A percentile compares a stretch with the other conserved stretches of the same genome.
phyloP scores from a whole-genome alignment of 1,140 invertebrate species.

The Drosophila mauritiana region DNA sequence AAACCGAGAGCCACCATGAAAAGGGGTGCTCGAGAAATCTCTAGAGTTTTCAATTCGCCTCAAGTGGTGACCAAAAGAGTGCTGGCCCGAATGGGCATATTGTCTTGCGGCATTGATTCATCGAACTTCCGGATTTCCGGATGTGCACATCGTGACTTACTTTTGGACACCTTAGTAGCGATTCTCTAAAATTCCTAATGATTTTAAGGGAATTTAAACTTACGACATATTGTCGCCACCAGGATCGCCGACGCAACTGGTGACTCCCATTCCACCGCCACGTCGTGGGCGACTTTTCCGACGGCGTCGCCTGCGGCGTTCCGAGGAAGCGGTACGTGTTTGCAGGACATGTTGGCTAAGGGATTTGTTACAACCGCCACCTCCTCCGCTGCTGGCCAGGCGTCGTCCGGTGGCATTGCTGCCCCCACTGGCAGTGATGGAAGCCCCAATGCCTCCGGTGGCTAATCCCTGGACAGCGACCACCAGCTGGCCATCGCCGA shows the following conservation, averaged over 20 bases:
- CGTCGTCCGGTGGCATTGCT: conserved; percentile 79
- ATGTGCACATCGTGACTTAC: neutral
- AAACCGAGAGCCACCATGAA: neutral
- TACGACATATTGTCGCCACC: conserved; percentile 84
- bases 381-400: conserved; percentile 66
- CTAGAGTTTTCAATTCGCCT: neutral
- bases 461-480: conserved; percentile 67
- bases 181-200: too few relatives aligned
- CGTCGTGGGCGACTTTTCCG: conserved; percentile 77
- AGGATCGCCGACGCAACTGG: conserved; percentile 73
- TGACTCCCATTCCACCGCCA: conserved; percentile 70
- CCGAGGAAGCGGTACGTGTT: conserved; percentile 78
- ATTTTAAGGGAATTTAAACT: conserved; percentile 25
- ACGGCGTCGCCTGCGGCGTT: conserved; percentile 70
- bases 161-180: neutral
- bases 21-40: neutral
- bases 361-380: conserved; percentile 65
- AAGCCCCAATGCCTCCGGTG: conserved; percentile 7
- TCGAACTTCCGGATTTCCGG: neutral
- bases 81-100: neutral
- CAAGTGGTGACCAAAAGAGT: neutral
- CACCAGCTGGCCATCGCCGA: conserved; percentile 73
- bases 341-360: conserved; percentile 81
- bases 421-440: conserved; percentile 43
- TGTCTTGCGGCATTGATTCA: neutral